Evolutionary conservation across 1,140 invertebrate species (phyloP).

Genomic region (Mycetomoellerius zeteki): DNA sequence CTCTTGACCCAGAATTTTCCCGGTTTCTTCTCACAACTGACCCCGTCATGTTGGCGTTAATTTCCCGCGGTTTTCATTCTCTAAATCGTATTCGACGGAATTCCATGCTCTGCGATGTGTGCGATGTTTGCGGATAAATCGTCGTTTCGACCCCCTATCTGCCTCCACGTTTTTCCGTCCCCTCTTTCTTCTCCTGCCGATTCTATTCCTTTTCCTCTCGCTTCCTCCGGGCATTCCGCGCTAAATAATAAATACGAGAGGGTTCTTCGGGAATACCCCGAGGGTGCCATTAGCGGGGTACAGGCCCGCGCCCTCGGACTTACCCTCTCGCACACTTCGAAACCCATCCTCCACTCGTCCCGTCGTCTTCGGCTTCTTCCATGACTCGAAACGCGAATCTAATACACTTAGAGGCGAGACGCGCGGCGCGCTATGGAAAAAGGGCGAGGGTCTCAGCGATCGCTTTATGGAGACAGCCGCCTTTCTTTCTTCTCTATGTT

Average conservation of each 20-base stretch:
- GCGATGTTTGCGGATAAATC: slow-evolving; percentile 84
- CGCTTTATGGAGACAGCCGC: slow-evolving; percentile 73
- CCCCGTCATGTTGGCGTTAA: slow-evolving; percentile 63
- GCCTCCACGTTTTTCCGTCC: slow-evolving; percentile 58
- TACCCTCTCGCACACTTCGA: slow-evolving; percentile 74
- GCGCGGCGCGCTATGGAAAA: slow-evolving; percentile 74
- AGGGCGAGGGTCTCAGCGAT: slow-evolving; percentile 68
- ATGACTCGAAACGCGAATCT: slow-evolving; percentile 78
- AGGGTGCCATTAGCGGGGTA: slow-evolving; percentile 87
- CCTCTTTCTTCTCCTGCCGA: slow-evolving; percentile 63
- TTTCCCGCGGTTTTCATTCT: slow-evolving; percentile 68
- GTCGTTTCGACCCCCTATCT: slow-evolving; percentile 65
- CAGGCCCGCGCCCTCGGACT: slow-evolving; percentile 74
- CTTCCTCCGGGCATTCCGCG: slow-evolving; percentile 71
- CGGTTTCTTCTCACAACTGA: not conserved
- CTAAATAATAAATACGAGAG: slow-evolving; percentile 87
- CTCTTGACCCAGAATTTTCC: not conserved
- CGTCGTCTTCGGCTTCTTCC: slow-evolving; percentile 71
- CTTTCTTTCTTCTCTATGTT: slow-evolving; percentile 62
- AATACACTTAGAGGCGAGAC: slow-evolving; percentile 82
- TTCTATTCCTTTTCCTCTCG: slow-evolving; percentile 65
- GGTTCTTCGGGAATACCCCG: slow-evolving; percentile 85
- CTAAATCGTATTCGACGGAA: slow-evolving; percentile 68
- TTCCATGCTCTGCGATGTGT: slow-evolving; percentile 72
- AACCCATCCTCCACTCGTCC: slow-evolving; percentile 65